A percentile compares a stretch with the other conserved stretches of the same genome.
Evolutionary conservation across 2,113 vertebrate genomes (phyloP).

Genomic region (Pomatostomus ruficeps): DNA sequence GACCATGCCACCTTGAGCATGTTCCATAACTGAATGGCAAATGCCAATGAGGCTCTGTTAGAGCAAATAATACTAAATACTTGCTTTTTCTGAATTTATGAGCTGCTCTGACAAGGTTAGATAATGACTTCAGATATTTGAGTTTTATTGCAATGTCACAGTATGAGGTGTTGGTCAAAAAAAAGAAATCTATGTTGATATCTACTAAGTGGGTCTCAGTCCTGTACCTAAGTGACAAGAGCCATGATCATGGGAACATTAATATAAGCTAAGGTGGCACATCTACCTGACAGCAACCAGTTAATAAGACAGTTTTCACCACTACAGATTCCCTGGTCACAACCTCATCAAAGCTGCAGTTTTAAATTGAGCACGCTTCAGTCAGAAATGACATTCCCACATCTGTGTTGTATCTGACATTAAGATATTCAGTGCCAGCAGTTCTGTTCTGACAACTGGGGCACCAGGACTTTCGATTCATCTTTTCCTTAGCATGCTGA

Average conservation of each 20-base stretch:
- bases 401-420: background rate
- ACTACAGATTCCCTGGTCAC: background rate
- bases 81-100: background rate
- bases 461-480: background rate
- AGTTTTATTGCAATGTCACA: background rate
- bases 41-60: background rate
- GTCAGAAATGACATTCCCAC: background rate
- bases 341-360: background rate
- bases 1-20: background rate
- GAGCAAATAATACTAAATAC: background rate
- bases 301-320: background rate
- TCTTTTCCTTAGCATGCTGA: background rate
- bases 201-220: background rate
- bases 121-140: background rate
- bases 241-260: background rate
- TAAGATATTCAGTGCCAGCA: background rate
- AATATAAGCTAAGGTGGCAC: background rate
- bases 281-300: background rate
- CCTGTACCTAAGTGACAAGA: background rate
- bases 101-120: background rate
- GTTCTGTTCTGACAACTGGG: background rate
- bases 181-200: background rate
- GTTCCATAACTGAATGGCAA: background rate
- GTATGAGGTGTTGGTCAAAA: background rate
- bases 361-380: background rate